Base-by-base conservation (phyloP, 2,113 vertebrate species). In the Amphiprion percula region DNA sequence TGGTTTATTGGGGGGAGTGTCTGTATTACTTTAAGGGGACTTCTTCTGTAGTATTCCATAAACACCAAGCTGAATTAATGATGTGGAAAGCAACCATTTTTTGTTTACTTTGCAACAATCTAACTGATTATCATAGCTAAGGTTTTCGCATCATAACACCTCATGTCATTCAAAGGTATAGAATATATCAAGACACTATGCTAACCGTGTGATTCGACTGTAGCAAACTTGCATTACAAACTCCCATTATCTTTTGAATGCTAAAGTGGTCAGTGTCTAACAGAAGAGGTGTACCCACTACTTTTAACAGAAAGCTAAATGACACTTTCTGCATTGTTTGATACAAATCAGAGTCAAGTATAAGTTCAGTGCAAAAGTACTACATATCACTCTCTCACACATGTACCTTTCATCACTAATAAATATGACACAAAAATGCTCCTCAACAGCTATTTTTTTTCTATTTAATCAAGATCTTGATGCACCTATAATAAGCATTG, bases 121-220 rank as follows among this genome's bases (percentile, higher is more conserved):
- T 86, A 83, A 77, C 70, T 68, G 67, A 74, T 80, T 77, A 83
- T 67, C 61, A 79, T 76, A 86, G 61, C 69, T 79, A 85, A 30
- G 16, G 52, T 78, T 86, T 87, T 83, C 82, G 77, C 70, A 84
- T 86, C 72, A 59, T 79, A 73, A 73, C 71, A 86, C 74, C 71
- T 88, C 65, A 88, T 68, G 71, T 85, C 88, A 86, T 89, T 86
- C 81, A 79, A 88, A 85, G 81, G 68, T 91, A 83, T 77, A 77
- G 74, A 83, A 58, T 58, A 75, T 79, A 58, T 73, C 74, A 87
- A 88, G 85, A 86, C 70, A 82, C 76, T 80, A 85, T 30, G 19
- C 66, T 83, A 84, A 78, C 75, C 60, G 59, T 24, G 10, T 80
- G 75, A 53, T 71, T 75, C 39, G 59, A 68, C 52, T 75, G 39